Conservation (phyloP, 2,113 vertebrate genomes). For the Anhinga rufa region DNA sequence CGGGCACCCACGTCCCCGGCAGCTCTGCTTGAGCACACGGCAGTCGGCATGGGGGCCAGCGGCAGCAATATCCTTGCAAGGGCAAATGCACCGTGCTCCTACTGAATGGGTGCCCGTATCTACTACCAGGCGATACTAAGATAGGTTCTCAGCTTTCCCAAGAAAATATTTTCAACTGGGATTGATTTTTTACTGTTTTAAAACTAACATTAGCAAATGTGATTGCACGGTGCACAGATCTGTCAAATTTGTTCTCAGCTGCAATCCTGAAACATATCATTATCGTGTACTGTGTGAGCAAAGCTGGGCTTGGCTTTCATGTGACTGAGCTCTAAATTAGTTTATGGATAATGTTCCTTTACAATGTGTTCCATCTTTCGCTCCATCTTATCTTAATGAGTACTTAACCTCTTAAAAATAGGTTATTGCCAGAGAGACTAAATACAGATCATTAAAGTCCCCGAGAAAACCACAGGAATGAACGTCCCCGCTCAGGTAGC, state of each 20-base stretch:
- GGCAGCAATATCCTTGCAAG: background rate
- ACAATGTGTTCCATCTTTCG: background rate
- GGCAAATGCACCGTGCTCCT: background rate
- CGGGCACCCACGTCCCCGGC: background rate
- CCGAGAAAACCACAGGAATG: background rate
- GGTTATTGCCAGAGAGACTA: background rate
- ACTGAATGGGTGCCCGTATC: background rate
- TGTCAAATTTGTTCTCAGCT: constrained; percentile 39
- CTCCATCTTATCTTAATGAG: constrained; percentile 25
- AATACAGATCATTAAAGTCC: background rate
- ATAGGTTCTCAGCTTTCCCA: background rate
- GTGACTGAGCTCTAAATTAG: constrained; percentile 11
- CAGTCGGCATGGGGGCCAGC: background rate
- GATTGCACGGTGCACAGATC: background rate
- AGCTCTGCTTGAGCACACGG: background rate
- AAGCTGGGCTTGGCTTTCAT: constrained; percentile 30
- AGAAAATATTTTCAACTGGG: constrained; percentile 5
- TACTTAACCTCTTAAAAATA: constrained; percentile 8
- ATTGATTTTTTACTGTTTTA: constrained; percentile 11
- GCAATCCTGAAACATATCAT: background rate
- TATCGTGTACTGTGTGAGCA: constrained; percentile 22
- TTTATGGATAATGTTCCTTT: background rate
- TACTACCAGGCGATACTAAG: background rate
- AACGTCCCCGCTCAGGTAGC: constrained; percentile 26
- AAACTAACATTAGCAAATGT: constrained; percentile 1